Evolutionary conservation across 2,113 vertebrate species (phyloP), one percentile per base, ranked within the genome.

Genomic region (Brachyhypopomus gauderio): DNA sequence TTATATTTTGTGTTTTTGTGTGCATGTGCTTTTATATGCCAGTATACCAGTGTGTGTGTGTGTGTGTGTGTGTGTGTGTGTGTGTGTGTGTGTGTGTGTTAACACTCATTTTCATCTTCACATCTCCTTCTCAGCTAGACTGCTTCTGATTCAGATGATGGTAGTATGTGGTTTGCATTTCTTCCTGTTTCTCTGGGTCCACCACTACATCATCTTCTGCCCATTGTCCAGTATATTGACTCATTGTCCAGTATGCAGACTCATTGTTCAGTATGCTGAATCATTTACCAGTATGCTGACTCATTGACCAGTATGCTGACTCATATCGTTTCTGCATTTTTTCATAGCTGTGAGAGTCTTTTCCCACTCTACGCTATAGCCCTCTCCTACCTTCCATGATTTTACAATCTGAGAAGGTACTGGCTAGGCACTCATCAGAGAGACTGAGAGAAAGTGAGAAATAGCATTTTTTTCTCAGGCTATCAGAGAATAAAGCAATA

Each of bases 161-260:
- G 69, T 20, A 20, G 25, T 55, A 27, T 78, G 23, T 73, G 5
- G 58, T 77, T 77, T 60, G 19, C 3, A 20, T 36, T 59, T 19
- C 38, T 72, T 19, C 56, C 64, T 73, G 60, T 80, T 23, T 34
- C 38, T 83, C 75, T 83, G 78, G 75, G 71, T 75, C 55, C 52
- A 22, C 8, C 69, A 52, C 76, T 67, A 8, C 55, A 41, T 82
- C 4, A 58, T 80, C 45, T 69, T 59, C 20, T 63, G 34, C 23
- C 36, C 58, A 38, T 77, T 77, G 59, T 74, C 58, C 58, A 41
- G 20, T 60, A 62, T 79, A 45, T 41, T 72, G 22, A 77, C 66
- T 80, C 74, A 25, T 78, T 52, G 69, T 38, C 38, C 30, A 30
- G 64, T 27, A 30, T 78, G 66, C 63, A n/a, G 71, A 59, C 64